Base-by-base conservation (phyloP, 2,888 invertebrate species). In the Calameuta pallipes region DNA sequence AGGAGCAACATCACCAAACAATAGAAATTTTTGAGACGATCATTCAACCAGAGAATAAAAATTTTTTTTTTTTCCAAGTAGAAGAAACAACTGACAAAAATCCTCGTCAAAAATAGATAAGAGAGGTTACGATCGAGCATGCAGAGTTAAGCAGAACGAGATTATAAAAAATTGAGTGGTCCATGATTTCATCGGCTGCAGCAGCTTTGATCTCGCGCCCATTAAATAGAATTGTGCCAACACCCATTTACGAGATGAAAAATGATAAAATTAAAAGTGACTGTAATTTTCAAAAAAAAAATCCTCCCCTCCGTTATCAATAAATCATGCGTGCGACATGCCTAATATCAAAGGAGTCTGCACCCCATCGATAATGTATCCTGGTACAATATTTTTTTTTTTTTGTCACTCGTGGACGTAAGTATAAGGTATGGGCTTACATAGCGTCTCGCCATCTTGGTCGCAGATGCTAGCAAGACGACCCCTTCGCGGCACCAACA, bases 381-480 rank as follows among this genome's bases (percentile, higher is more conserved):
- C 56, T 56, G 23, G 56, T 23, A 56, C 56, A 6, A 56, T 35
- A 2, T 12, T 56, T 23, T 33, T 56, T 23, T 15, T 13, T 23
- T 56, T 56, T 23, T 23, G 23, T 56, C 56, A 15, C 56, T 56
- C 56, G 23, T 75, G 76, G 11, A 73, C 74, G 71, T 75, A 76
- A 79, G 78, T 80, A 75, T 73, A 77, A 77, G 78, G 78, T 78
- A 76, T 79, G 82, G 82, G 89, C 95, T 95, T 95, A 95, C 95
- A 94, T 94, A 94, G 94, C 92, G 88, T 89, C 82, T 95, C 95
- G 88, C 95, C 95, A 87, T 95, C 95, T 84, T 89, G 86, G 91
- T 95, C 95, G 83, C 94, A 94, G 89, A 95, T 94, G 93, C 95
- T 95, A 86, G 90, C 89, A 80, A 91, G 90, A 79, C 92, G 90